phyloP scores from a whole-genome alignment of 2,888 invertebrate genomes.

The Coleophora deauratella region DNA sequence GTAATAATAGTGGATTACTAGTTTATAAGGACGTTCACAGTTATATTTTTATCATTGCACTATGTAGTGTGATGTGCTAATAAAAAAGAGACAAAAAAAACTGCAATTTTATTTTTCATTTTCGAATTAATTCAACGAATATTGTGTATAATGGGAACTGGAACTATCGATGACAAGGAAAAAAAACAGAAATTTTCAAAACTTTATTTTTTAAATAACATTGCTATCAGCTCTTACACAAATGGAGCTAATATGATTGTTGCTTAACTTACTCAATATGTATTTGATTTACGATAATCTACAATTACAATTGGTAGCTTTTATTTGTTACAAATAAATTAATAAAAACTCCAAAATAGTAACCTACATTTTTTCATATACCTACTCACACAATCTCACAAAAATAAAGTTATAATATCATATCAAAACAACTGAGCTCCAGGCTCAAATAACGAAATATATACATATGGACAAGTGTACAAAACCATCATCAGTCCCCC shows the following conservation, averaged over 20 bases:
- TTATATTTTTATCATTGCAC: too few species aligned
- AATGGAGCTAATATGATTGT: conserved; percentile 28
- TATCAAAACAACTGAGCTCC: conserved; percentile 19
- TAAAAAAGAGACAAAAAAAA: too few species aligned
- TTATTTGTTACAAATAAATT: conserved; percentile 19
- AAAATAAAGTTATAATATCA: conserved; percentile 11
- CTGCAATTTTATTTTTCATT: too few species aligned
- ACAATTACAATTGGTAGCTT: conserved; percentile 13
- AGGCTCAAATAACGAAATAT: conserved; percentile 15
- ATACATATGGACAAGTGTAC: conserved; percentile 17
- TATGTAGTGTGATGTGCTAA: too few species aligned
- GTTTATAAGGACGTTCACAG: too few species aligned
- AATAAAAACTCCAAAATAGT: conserved; percentile 14
- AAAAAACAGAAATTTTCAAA: conserved; percentile 25
- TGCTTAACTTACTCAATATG: conserved; percentile 21
- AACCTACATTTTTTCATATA: conserved; percentile 9
- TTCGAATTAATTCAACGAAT: too few species aligned
- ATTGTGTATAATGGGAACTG: too few species aligned
- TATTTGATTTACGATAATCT: conserved; percentile 16
- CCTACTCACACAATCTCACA: conserved; percentile 7
- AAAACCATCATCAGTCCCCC: neutral
- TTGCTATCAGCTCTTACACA: conserved; percentile 41
- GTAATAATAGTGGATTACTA: too few species aligned
- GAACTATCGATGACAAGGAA: too few species aligned
- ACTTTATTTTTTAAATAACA: conserved; percentile 53